Evolutionary conservation across 2,113 vertebrate genomes (phyloP), one percentile per base, ranked within the genome.

Genomic region (Eidolon helvum): DNA sequence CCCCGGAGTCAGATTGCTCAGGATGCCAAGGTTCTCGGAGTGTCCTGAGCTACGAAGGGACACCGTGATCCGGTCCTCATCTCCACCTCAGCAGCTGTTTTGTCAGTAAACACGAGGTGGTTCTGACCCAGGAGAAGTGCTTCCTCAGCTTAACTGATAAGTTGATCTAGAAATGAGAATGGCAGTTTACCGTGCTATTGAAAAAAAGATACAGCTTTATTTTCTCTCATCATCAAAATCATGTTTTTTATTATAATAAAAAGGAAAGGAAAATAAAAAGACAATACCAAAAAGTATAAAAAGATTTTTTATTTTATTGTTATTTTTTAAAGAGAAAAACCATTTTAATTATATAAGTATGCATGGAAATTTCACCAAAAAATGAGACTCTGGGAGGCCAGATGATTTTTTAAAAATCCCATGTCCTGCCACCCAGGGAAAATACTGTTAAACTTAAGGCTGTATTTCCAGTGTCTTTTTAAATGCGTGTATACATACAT

Each of bases 211-310:
- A 14, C 0, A 43, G 53, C 55, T 80, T 90, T 72, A 15, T 71
- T 83, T 86, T 72, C 50, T 79, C 12, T 88, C 43, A 59, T 80
- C n/a, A 77, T 93, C 69, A 78, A 77, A 92, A 68, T 33, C 38
- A 15, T 82, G 28, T 15, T 50, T 83, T 26, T 72, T 87, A 28
- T 91, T 53, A 33, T n/a, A 82, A 72, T n/a, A 63, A n/a, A n/a
- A 38, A 72, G 50, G 45, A 79, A 59, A 89, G 10, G 9, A 79
- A 75, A 43, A 77, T 50, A 68, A 61, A 65, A 61, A 66, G 30
- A 26, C 22, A 72, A 30, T 48, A 77, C n/a, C 15, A 85, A 77
- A 75, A 88, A 38, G 15, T 72, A 33, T 10, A 22, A 26, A 63
- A 50, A 11, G 11, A 30, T 80, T 84, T 84, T 50, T 50, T 15